Conservation (phyloP, 2,797 vertebrate genomes). For the Hipposideros larvatus region DNA sequence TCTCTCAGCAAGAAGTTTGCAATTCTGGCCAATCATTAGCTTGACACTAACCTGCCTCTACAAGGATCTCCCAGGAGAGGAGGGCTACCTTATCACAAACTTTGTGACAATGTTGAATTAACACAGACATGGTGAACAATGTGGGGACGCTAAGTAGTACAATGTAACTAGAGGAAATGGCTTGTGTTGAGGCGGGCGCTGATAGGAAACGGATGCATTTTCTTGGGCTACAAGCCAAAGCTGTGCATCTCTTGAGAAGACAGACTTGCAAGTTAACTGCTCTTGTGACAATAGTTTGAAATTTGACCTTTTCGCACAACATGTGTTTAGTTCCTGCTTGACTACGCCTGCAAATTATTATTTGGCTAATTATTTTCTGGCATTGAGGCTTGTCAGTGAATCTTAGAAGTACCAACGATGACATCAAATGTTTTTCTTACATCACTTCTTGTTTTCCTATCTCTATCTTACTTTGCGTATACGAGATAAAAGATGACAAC, state of each 20-base stretch:
- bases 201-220: conserved; percentile 39
- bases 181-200: neutral
- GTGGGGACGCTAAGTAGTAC: neutral
- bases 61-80: neutral
- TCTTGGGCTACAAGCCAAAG: conserved; percentile 47
- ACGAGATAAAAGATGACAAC: neutral
- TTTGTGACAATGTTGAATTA: neutral
- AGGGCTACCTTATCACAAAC: neutral
- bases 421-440: conserved; percentile 28
- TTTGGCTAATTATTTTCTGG: conserved; percentile 71
- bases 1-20: neutral
- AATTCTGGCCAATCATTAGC: neutral
- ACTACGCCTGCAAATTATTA: conserved; percentile 66
- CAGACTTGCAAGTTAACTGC: conserved; percentile 45
- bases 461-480: conserved; percentile 1
- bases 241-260: conserved; percentile 37
- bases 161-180: neutral
- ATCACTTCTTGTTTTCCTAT: neutral
- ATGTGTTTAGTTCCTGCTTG: conserved; percentile 53
- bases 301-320: conserved; percentile 74
- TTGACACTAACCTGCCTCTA: neutral
- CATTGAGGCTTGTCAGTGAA: conserved; percentile 13
- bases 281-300: conserved; percentile 52
- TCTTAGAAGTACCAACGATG: conserved; percentile 53
- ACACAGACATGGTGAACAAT: neutral